Base-by-base conservation (phyloP, 2,888 invertebrate species). In the Tipula unca region DNA sequence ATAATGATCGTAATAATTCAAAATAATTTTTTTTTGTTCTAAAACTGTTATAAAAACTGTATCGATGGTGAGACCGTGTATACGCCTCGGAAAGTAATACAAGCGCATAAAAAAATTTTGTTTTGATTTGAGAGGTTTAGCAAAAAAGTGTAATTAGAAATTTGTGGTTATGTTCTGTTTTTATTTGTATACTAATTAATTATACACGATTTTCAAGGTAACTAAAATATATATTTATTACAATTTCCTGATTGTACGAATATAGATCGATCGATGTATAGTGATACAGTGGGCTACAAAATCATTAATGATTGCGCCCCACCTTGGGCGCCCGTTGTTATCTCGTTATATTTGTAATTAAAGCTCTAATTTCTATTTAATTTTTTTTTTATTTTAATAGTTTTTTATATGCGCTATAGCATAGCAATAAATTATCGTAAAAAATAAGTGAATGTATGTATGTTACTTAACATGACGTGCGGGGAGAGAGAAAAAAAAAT, bases 371-470 rank as follows among this genome's bases (percentile, higher is more conserved):
- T 69, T 25, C 69, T 69, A 48, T 25, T 69, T 10, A 13, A 3
- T 69, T 54, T 10, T 69, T 20, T 54, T 20, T 69, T 1, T 14
- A 48, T 10, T 39, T 48, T 69, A 69, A 69, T 69, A 20, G 69
- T 69, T 69, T 69, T n/a, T 69, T 69, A 10, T 54, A 17, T 48
- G 48, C 48, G n/a, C 4, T 48, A 48, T 3, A 69, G 69, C 69
- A 48, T 3, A 69, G 69, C 69, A 20, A 69, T 69, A 69, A 69
- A 25, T 8, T 25, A 25, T 69, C 69, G 69, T 69, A 54, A 54
- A 32, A 48, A 69, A 69, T 69, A 69, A 69, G 69, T 69, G 69
- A 69, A 69, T 69, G 69, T 69, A 69, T 69, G 69, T 69, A 69
- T 69, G 14, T 69, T 69, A 69, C 10, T 69, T 69, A 69, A 69